Evolutionary conservation across 2,797 vertebrate genomes (phyloP).

Genomic region (Platalea minor): DNA sequence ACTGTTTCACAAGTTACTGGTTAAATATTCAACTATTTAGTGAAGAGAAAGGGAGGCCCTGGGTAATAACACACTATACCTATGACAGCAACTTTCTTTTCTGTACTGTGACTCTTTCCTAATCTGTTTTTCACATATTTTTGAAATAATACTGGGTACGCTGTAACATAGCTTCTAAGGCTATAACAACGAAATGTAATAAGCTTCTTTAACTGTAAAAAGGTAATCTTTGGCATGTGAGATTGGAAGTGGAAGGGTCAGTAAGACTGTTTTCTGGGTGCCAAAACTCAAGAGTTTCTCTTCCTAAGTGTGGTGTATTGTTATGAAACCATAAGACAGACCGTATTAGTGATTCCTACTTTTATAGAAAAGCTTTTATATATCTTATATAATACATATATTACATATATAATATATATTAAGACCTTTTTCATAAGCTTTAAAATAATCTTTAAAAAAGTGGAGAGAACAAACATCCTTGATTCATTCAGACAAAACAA

Average conservation of each 20-base stretch:
- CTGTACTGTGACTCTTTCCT: neutral
- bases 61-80: neutral
- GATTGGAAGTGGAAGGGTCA: neutral
- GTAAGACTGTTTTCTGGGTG: neutral
- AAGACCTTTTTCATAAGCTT: neutral
- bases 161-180: neutral
- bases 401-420: neutral
- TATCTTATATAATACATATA: neutral
- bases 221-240: neutral
- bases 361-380: neutral
- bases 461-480: neutral
- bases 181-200: neutral
- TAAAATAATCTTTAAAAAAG: neutral
- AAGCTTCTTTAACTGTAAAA: neutral
- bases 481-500: neutral
- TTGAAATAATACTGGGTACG: neutral
- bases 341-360: neutral
- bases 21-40: neutral
- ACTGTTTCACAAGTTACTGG: neutral
- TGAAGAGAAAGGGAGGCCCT: neutral
- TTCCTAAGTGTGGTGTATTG: neutral
- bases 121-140: neutral
- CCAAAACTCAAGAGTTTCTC: neutral
- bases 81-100: neutral
- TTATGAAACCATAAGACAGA: neutral